Percentiles rank a stretch among this genome's conserved stretches.
Evolutionary conservation across 2,113 vertebrate genomes (phyloP).

Genomic region (Petrocephalus microphthalmus): DNA sequence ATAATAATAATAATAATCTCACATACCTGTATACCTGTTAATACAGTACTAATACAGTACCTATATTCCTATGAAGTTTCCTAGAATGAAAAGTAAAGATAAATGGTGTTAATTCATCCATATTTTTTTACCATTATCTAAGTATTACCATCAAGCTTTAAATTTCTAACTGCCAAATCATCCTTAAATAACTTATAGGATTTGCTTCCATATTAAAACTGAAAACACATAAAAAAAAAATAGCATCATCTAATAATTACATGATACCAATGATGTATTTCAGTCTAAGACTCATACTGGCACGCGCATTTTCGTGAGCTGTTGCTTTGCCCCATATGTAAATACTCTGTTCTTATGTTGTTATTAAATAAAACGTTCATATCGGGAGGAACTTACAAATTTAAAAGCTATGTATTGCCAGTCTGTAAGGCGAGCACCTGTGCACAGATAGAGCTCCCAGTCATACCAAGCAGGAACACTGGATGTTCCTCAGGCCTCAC

Average conservation of each 20-base stretch:
- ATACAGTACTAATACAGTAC: background rate
- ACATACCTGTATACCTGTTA: background rate
- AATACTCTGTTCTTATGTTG: background rate
- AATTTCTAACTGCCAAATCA: background rate
- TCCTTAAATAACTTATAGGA: background rate
- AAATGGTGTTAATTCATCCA: background rate
- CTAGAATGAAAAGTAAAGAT: background rate
- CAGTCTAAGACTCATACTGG: background rate
- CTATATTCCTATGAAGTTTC: background rate
- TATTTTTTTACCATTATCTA: background rate
- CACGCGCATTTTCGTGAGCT: background rate
- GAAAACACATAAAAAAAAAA: background rate
- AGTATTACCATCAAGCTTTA: background rate
- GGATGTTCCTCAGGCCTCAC: background rate
- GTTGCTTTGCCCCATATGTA: background rate
- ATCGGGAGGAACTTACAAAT: background rate
- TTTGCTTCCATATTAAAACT: background rate
- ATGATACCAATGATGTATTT: background rate
- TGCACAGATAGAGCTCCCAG: background rate
- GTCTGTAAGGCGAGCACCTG: background rate
- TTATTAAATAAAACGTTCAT: background rate
- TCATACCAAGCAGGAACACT: background rate
- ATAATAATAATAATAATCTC: background rate
- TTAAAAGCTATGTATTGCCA: background rate
- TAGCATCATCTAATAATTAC: background rate